Evolutionary conservation across 2,113 vertebrate species (phyloP).

Genomic region (Aegithalos caudatus): DNA sequence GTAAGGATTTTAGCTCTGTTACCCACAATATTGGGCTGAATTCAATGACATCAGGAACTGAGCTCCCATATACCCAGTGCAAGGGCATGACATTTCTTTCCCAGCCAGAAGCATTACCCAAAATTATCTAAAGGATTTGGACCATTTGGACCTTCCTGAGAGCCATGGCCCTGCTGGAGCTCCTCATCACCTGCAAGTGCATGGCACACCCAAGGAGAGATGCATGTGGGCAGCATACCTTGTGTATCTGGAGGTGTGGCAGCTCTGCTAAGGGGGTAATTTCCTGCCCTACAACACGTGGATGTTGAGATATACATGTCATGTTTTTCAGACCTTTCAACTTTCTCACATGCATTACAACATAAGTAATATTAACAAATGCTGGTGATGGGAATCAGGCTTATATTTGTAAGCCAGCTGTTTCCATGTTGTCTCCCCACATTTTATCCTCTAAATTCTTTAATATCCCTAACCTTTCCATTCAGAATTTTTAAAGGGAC

Average conservation of each 20-base stretch:
- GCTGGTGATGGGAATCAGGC: background rate
- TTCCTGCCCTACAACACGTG: background rate
- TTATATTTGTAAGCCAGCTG: background rate
- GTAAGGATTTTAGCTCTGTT: background rate
- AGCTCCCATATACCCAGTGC: background rate
- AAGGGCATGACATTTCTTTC: background rate
- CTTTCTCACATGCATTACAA: background rate
- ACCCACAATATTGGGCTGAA: background rate
- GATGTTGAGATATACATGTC: background rate
- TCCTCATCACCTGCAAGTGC: background rate
- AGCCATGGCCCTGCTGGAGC: fast-evolving
- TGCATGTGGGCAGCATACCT: background rate
- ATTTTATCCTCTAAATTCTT: conserved; percentile 13
- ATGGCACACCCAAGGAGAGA: background rate
- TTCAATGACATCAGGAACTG: background rate
- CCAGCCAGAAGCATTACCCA: background rate
- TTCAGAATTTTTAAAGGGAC: background rate
- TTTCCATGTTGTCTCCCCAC: background rate
- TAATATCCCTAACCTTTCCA: background rate
- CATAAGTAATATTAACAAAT: background rate
- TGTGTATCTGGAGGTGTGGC: background rate
- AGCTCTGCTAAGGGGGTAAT: background rate
- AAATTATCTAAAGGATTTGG: background rate
- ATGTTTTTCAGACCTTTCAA: background rate
- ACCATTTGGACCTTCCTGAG: background rate